Conservation (phyloP, 2,113 vertebrate genomes). For the Lasiurus borealis region DNA sequence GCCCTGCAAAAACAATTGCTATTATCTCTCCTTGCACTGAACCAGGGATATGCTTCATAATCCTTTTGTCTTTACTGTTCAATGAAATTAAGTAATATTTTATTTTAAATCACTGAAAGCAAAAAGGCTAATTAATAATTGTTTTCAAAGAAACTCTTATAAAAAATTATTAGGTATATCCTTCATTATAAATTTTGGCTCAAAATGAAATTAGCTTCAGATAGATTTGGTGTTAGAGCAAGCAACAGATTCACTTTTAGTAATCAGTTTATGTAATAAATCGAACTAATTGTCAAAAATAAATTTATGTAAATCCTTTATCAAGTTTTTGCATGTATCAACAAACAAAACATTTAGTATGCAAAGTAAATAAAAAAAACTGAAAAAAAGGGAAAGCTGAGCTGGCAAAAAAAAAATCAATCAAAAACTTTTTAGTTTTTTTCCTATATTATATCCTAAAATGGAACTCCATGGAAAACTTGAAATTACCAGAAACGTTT, state of each 20-base stretch:
- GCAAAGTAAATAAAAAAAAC: background rate
- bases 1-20: background rate
- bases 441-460: constrained; percentile 18
- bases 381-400: background rate
- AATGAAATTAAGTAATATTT: constrained; percentile 37
- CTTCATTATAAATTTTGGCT: constrained; percentile 37
- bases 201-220: constrained; percentile 14
- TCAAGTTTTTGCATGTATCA: background rate
- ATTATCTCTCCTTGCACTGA: background rate
- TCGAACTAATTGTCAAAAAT: constrained; percentile 40
- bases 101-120: background rate
- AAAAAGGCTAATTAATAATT: background rate
- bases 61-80: background rate
- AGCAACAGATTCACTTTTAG: constrained; percentile 4
- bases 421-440: background rate
- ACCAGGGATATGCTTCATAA: background rate
- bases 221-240: background rate
- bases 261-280: background rate
- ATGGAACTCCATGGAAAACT: constrained; percentile 30
- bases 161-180: constrained; percentile 5
- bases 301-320: constrained; percentile 32
- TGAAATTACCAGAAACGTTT: constrained; percentile 49
- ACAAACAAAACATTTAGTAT: background rate
- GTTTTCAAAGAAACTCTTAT: constrained; percentile 10
- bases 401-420: background rate